phyloP scores from a whole-genome alignment of 2,888 invertebrate species.

The Resseliella maxima region DNA sequence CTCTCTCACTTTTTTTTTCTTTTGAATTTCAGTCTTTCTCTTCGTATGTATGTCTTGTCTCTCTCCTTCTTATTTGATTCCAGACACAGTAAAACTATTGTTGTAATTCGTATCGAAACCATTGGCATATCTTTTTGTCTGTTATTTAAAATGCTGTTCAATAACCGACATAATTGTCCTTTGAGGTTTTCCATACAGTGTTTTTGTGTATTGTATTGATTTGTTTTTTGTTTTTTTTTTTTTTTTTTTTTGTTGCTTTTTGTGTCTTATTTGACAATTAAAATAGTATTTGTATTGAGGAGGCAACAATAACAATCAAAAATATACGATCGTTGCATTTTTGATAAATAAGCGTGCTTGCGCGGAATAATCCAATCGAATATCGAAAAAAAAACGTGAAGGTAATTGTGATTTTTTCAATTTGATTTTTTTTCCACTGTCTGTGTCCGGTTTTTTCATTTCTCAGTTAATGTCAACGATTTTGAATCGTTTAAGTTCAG shows the following conservation, averaged over 20 bases:
- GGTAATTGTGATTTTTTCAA: not conserved
- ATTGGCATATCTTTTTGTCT: not conserved
- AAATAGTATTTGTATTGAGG: constrained; percentile 14
- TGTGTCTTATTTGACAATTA: not conserved
- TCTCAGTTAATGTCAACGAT: too few relatives aligned
- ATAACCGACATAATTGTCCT: constrained; percentile 13
- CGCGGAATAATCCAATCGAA: not conserved
- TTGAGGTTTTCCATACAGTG: not conserved
- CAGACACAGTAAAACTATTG: not conserved
- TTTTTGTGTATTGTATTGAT: too few relatives aligned
- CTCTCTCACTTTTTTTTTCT: not conserved
- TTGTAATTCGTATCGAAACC: not conserved
- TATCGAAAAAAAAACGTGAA: not conserved
- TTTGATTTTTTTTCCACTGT: not conserved
- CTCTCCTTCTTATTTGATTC: not conserved
- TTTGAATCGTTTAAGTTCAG: not conserved
- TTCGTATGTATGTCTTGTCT: too few relatives aligned
- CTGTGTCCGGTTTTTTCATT: not conserved
- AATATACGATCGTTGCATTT: constrained; percentile 1
- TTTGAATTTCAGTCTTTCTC: too few relatives aligned
- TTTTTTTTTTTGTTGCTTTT: not conserved
- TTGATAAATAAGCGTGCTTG: not conserved
- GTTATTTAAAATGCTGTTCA: constrained; percentile 17
- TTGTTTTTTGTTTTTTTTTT: not conserved
- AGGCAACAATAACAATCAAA: not conserved